A percentile compares a stretch with the other conserved stretches of the same genome.
phyloP scores from a whole-genome alignment of 2,113 vertebrate species.

The Strigops habroptila region DNA sequence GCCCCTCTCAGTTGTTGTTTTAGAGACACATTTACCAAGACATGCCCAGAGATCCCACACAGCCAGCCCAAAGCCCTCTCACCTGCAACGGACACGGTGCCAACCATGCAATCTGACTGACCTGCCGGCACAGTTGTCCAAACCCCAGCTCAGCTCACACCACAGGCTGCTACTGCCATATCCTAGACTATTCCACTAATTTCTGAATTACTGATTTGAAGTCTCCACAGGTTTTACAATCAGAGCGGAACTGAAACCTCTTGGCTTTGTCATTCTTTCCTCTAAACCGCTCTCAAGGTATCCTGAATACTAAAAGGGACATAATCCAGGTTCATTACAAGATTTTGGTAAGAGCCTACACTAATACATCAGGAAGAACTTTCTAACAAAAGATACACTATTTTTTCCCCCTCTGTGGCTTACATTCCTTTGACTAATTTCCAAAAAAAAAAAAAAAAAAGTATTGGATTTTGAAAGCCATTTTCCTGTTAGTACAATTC shows the following conservation, averaged over 20 bases:
- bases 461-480: neutral
- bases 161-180: neutral
- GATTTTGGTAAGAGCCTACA: neutral
- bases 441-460: neutral
- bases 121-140: neutral
- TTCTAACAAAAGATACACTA: neutral
- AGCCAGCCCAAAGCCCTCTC: neutral
- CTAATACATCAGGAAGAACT: neutral
- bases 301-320: neutral
- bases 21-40: neutral
- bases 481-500: neutral
- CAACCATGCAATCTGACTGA: accelerated
- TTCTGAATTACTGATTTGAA: neutral
- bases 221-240: neutral
- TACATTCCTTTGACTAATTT: neutral
- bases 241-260: neutral
- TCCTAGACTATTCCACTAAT: neutral
- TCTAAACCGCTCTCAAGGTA: neutral
- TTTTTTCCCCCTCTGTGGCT: neutral
- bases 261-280: neutral
- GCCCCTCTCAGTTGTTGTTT: neutral
- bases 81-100: accelerated
- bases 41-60: neutral
- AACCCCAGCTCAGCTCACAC: neutral
- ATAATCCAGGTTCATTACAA: neutral